A percentile compares a stretch with the other conserved stretches of the same genome.
Evolutionary conservation across 2,888 invertebrate species (phyloP).

Genomic region (Anthophora plumipes): DNA sequence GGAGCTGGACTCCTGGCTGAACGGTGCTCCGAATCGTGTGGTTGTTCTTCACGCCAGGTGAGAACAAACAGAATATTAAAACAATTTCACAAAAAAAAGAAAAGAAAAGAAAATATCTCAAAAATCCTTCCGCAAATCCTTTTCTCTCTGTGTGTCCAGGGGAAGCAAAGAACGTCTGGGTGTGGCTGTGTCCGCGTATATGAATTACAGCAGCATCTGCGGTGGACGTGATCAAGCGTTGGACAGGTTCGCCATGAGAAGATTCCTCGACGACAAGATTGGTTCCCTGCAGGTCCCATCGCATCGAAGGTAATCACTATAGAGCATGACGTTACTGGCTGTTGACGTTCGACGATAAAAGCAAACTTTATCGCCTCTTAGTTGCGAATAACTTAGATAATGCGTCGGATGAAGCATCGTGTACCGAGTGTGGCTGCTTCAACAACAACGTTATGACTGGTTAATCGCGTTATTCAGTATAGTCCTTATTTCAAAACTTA

Average conservation of each 20-base stretch:
- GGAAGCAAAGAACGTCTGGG: slow-evolving; percentile 94
- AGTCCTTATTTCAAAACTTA: slow-evolving; percentile 25
- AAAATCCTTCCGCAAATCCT: slow-evolving; percentile 21
- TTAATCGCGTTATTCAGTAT: slow-evolving; percentile 22
- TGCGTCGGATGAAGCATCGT: slow-evolving; percentile 18
- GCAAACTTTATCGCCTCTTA: slow-evolving; percentile 38
- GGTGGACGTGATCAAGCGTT: slow-evolving; percentile 92
- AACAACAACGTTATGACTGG: background rate
- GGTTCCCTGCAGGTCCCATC: slow-evolving; percentile 90
- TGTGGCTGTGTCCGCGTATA: slow-evolving; percentile 95
- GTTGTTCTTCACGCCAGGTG: slow-evolving; percentile 95
- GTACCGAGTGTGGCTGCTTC: slow-evolving; percentile 25
- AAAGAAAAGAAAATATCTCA: background rate
- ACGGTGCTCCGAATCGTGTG: slow-evolving; percentile 92
- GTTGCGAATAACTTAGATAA: slow-evolving; percentile 50
- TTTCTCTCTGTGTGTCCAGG: slow-evolving; percentile 85
- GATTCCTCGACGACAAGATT: slow-evolving; percentile 94
- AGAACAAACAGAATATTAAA: slow-evolving; percentile 65
- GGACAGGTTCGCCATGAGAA: slow-evolving; percentile 96
- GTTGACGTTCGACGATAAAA: slow-evolving; percentile 53
- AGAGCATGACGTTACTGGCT: slow-evolving; percentile 28
- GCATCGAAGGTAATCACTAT: slow-evolving; percentile 88
- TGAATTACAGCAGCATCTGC: slow-evolving; percentile 97
- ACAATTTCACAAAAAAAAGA: no score
- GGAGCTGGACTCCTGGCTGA: slow-evolving; percentile 96